Evolutionary conservation across 2,888 invertebrate genomes (phyloP).

Genomic region (Hydrotaea cyrtoneurina): DNA sequence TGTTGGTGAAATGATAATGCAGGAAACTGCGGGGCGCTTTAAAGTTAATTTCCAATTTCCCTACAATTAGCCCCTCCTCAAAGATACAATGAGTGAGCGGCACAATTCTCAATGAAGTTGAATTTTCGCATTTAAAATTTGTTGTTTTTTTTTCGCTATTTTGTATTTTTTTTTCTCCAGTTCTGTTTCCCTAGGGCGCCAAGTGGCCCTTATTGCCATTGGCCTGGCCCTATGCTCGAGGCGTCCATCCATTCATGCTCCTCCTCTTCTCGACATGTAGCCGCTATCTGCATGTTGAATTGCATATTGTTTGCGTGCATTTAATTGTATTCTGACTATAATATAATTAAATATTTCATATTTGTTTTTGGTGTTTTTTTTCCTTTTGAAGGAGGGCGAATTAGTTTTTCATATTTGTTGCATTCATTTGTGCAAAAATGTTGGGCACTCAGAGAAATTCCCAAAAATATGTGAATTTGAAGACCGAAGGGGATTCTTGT

Average conservation of each 20-base stretch:
- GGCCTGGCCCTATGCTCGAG: not conserved
- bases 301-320: not conserved
- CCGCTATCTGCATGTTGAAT: not conserved
- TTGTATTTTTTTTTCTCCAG: too few species aligned
- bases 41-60: too few species aligned
- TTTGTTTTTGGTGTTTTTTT: not conserved
- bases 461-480: not conserved
- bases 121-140: too few species aligned
- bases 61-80: too few species aligned
- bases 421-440: slow-evolving; percentile 9
- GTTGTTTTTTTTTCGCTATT: too few species aligned
- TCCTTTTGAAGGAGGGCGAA: not conserved
- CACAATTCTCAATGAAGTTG: too few species aligned
- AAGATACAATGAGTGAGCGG: too few species aligned
- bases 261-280: not conserved
- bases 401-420: not conserved
- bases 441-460: not conserved
- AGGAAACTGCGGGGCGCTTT: too few species aligned
- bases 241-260: not conserved
- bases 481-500: too few species aligned
- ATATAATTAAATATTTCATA: slow-evolving; percentile 27
- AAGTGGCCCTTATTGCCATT: not conserved
- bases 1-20: not conserved
- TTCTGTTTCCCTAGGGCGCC: too few species aligned
- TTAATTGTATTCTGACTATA: slow-evolving; percentile 2